Base-by-base conservation (phyloP, 2,113 vertebrate species). In the Copsychus sechellarum region DNA sequence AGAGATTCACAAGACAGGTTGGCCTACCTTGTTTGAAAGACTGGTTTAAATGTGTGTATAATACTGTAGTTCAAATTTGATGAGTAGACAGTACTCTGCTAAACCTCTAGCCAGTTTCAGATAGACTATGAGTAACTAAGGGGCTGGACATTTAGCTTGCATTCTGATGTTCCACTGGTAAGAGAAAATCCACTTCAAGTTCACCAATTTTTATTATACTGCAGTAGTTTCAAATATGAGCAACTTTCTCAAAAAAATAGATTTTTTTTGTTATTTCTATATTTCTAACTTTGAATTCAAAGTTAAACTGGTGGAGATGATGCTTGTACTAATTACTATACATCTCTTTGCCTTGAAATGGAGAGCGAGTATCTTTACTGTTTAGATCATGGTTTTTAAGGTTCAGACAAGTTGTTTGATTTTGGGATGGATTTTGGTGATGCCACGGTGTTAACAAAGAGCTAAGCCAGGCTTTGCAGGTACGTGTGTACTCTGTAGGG, bases 401-500 rank as follows among this genome's bases (percentile, higher is more conserved):
- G 11, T 76, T 89, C 60, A 60, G 5, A 64, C 20, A 64, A 62
- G 40, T 20, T 31, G 6, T 76, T 88, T 0, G 6, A 33, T 86
- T 74, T 51, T 78, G 82, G 74, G 48, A 38, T 67, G 1, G 1
- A 26, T 64, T 66, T 69, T 81, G 45, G 31, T 70, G 42, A 47
- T 66, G 51, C 33, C 16, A 12, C 5, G 23, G 13, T 47, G 33
- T 67, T 21, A 38, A 38, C 43, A 33, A 19, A 56, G 34, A 54
- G 8, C 31, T 54, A 22, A 70, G 51, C 33, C 34, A 21, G 24
- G 12, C 64, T 93, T 90, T 82, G 20, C 54, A 70, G 62, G 36
- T 31, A 13, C 0, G 0, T 5, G 23, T 77, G 38, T 2, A 1
- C n/a, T 70, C 42, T 56, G 19, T 21, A 45, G 33, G 31, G 17